Percentiles rank a stretch among this genome's conserved stretches.
Evolutionary conservation across 2,888 invertebrate species (phyloP).

Genomic region (Hirtodrosophila duncani): DNA sequence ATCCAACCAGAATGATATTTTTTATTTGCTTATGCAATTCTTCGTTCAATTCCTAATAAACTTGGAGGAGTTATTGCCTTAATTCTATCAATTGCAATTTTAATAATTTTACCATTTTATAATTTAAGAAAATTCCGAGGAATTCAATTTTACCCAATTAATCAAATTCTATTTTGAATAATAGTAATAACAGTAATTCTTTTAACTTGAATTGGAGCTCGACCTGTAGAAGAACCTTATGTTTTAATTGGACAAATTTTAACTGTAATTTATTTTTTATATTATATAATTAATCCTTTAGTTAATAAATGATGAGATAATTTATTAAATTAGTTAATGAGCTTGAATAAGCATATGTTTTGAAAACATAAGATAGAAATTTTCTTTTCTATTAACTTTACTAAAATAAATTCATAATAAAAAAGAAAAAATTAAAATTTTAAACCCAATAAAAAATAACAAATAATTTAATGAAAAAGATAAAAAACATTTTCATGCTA

Average conservation of each 20-base stretch:
- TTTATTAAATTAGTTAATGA: conserved; percentile 80
- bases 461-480: conserved; percentile 83
- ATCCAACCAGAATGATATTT: conserved; percentile 93
- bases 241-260: conserved; percentile 82
- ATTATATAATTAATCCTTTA: conserved; percentile 81
- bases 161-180: conserved; percentile 82
- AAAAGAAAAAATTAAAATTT: conserved; percentile 77
- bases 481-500: conserved; percentile 82
- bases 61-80: conserved; percentile 83
- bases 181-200: conserved; percentile 81
- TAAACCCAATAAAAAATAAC: conserved; percentile 81
- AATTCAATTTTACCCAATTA: conserved; percentile 82
- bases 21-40: conserved; percentile 88
- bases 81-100: conserved; percentile 82
- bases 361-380: conserved; percentile 84
- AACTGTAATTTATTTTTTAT: conserved; percentile 80
- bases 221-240: conserved; percentile 84
- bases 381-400: conserved; percentile 81
- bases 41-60: conserved; percentile 89
- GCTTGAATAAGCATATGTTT: conserved; percentile 84
- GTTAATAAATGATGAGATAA: conserved; percentile 81
- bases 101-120: conserved; percentile 82
- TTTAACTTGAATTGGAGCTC: conserved; percentile 86
- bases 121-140: conserved; percentile 81
- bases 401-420: conserved; percentile 78